phyloP scores from a whole-genome alignment of 2,113 vertebrate species.

The cat (Felis catus) region F.catus_Fca126_mat1.0 CM031417.1:38916501-38917000 shows the following conservation, averaged over 20 bases:
- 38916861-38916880: not conserved
- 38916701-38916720: not conserved
- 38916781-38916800: not conserved
- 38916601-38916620: not conserved
- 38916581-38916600: not conserved
- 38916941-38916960: not conserved
- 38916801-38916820: not conserved
- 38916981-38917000: not conserved
- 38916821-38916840: not conserved
- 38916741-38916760: not conserved
- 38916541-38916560: not conserved
- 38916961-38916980: not conserved
- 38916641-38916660: not conserved
- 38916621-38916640: not conserved
- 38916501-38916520: not conserved
- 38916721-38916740: not conserved
- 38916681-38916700: not conserved
- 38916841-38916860: not conserved
- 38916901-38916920: not conserved
- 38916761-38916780: not conserved
- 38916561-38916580: not conserved
- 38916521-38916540: not conserved
- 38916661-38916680: not conserved
- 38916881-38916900: not conserved
- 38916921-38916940: not conserved